These are phyloP conservation scores for Zosterops lateralis DNA, from an alignment of 2,113 vertebrate genomes.

Conservation along the genomic window DNA sequence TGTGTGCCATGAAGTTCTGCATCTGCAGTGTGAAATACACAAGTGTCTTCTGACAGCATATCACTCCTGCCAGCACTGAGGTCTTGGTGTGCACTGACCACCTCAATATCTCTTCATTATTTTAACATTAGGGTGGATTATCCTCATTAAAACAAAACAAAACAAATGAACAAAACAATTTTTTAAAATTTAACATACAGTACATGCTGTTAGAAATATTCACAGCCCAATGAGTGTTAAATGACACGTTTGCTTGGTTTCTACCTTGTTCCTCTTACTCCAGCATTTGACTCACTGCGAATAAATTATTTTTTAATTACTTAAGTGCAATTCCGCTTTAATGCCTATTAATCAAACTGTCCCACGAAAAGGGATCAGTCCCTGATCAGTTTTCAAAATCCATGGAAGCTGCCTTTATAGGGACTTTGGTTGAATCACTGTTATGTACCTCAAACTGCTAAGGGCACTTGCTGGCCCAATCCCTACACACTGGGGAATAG, in stretches of 20 bases:
- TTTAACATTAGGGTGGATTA: background rate
- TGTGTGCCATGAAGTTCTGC: background rate
- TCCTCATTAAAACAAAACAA: background rate
- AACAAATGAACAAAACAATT: background rate
- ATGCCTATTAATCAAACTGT: background rate
- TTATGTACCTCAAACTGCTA: too few species aligned
- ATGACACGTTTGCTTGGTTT: background rate
- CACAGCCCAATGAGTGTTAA: background rate
- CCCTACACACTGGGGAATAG: accelerated
- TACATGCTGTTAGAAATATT: background rate
- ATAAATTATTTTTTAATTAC: background rate
- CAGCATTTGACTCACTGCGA: background rate
- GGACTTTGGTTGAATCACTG: background rate
- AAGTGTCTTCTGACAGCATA: background rate
- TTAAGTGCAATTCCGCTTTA: background rate
- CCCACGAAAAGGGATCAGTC: background rate
- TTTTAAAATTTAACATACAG: background rate
- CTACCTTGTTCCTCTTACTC: background rate
- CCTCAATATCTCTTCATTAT: background rate
- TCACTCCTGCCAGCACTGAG: background rate
- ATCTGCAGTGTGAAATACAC: background rate
- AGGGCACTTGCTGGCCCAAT: background rate
- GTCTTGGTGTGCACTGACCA: background rate
- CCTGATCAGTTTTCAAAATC: background rate
- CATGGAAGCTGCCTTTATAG: background rate